Conservation (phyloP, 2,888 invertebrate species). For the Hemistola chrysoprasaria region DNA sequence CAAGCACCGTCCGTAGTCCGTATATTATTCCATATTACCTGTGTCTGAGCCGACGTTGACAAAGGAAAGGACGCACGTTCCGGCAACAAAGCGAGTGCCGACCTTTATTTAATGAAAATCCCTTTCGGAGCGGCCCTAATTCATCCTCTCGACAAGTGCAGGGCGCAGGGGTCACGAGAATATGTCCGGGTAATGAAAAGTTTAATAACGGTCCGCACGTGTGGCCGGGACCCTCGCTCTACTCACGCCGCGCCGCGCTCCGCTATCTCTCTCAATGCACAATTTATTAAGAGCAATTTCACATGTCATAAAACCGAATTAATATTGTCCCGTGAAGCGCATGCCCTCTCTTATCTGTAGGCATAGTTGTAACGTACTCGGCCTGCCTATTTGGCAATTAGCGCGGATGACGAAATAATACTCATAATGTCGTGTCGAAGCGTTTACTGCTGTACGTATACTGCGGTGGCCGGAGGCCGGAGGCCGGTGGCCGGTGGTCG, state of each 20-base stretch:
- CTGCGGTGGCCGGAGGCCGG: no score
- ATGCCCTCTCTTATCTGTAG: conserved; percentile 13
- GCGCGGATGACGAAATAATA: conserved; percentile 36
- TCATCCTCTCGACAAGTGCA: conserved; percentile 44
- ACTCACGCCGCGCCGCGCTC: conserved; percentile 22
- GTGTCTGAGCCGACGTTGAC: conserved; percentile 15
- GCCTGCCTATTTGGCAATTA: conserved; percentile 41
- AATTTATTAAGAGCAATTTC: conserved; percentile 77
- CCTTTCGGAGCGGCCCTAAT: conserved; percentile 31
- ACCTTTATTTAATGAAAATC: conserved; percentile 35
- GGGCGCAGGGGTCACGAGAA: conserved; percentile 46
- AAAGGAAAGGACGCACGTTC: conserved; percentile 10
- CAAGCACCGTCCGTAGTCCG: no score
- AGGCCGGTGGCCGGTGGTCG: no score
- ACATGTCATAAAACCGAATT: conserved; percentile 80
- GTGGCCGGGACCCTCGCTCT: conserved; percentile 32
- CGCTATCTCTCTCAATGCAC: conserved; percentile 52
- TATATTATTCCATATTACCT: no score
- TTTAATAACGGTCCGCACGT: conserved; percentile 75
- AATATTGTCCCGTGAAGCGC: conserved; percentile 50
- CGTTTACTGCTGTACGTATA: no score
- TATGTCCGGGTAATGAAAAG: conserved; percentile 65
- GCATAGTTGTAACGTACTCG: no score
- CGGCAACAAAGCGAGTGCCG: conserved; percentile 36
- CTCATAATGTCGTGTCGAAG: no score